Evolutionary conservation across 1,140 invertebrate species (phyloP).

Genomic region (Phymastichus coffea): DNA sequence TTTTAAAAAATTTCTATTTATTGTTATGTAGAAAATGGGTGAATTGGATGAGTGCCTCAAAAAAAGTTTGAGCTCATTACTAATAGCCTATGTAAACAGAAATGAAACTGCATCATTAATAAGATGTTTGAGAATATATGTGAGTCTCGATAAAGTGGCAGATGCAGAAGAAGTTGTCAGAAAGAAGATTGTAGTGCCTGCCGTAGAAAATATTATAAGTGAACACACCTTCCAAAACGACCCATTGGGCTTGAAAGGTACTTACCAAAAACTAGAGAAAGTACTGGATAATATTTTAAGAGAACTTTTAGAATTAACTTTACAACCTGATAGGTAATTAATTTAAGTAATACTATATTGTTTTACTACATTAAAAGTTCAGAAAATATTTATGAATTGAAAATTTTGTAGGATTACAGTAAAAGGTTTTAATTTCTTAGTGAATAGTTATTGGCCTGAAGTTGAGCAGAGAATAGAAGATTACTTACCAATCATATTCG

Average conservation of each 20-base stretch:
- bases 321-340: constrained; percentile 60
- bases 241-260: constrained; percentile 70
- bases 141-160: constrained; percentile 66
- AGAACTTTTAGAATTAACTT: constrained; percentile 61
- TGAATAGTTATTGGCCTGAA: constrained; percentile 88
- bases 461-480: constrained; percentile 75
- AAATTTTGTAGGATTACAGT: constrained; percentile 48
- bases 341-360: background rate
- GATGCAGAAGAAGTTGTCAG: constrained; percentile 73
- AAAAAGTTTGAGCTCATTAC: constrained; percentile 61
- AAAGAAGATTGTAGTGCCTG: constrained; percentile 70
- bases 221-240: constrained; percentile 71
- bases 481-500: constrained; percentile 80
- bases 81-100: constrained; percentile 62
- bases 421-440: constrained; percentile 82
- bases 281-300: constrained; percentile 70
- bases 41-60: constrained; percentile 61
- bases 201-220: constrained; percentile 73
- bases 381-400: no score
- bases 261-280: constrained; percentile 72
- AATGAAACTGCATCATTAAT: constrained; percentile 60
- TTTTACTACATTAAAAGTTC: no score
- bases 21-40: constrained; percentile 43
- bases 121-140: constrained; percentile 67
- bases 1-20: constrained; percentile 25